Evolutionary conservation across 2,113 vertebrate genomes (phyloP), one percentile per base, ranked within the genome.

Genomic region (Hyperopisus bebe): DNA sequence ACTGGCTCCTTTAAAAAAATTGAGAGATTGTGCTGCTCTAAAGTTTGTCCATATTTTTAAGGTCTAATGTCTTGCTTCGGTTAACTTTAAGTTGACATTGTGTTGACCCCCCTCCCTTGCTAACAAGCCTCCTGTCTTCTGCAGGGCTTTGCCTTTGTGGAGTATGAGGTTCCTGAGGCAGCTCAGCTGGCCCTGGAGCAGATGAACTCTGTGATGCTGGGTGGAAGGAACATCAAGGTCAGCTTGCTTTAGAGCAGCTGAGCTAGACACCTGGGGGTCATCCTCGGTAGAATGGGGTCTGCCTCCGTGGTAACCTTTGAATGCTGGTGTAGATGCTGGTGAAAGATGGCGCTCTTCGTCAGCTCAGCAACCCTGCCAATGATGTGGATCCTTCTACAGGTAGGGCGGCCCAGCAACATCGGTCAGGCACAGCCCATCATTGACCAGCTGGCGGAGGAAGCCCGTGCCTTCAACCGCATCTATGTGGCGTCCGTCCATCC

Each of bases 191-290:
- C 98, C 92, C 94, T 99, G 96, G 98, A 99, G 93, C 98, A 99
- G 96, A 99, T 99, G 98, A 99, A 99, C 89, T 99, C 98, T 0
- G 98, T 99, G 93, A 99, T 99, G 97, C 93, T 99, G 77, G 98
- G 98, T 8, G 98, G 98, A 82, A 95, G 98, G 92, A 99, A 99
- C 94, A 99, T 99, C 93, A 99, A 99, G 98, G 98, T 99, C 92
- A 91, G 96, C 92, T 27, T 15, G 83, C 90, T 62, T 70, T 11
- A 70, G 39, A 66, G n/a, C n/a, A 66, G 58, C 58, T 10, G n/a
- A 10, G n/a, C 90, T 85, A 31, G 39, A 24, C 5, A 13, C 31
- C 66, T 62, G 24, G 70, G 70, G 19, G 3, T 3, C 44, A 44
- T 44, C 87, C 48, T 24, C 44, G 47, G 44, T 46, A 15, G 42